These are phyloP conservation scores for Pegoplata infirma DNA, from an alignment of 2,888 invertebrate genomes.

Conservation along the genomic window DNA sequence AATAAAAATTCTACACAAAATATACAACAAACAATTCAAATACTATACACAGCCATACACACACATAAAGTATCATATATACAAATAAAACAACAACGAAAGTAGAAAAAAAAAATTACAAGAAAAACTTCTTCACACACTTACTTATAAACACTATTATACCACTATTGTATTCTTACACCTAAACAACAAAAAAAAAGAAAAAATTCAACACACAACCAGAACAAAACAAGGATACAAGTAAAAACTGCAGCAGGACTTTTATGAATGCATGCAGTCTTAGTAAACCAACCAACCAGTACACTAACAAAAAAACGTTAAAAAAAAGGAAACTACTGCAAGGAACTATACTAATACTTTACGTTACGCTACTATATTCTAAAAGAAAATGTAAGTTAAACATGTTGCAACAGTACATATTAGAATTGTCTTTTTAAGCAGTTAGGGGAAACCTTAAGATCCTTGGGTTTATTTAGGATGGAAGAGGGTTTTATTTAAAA, in stretches of 20 bases:
- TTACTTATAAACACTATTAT: slow-evolving; percentile 17
- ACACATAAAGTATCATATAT: slow-evolving; percentile 55
- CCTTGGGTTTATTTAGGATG: slow-evolving; percentile 18
- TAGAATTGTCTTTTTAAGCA: slow-evolving; percentile 29
- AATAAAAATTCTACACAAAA: slow-evolving; percentile 10
- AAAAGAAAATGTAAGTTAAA: slow-evolving; percentile 49
- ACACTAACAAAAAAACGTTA: slow-evolving; percentile 35
- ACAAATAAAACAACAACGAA: slow-evolving; percentile 21
- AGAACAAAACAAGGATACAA: slow-evolving; percentile 15
- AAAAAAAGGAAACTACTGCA: slow-evolving; percentile 29
- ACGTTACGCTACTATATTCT: too few species aligned
- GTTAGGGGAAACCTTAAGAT: slow-evolving; percentile 55
- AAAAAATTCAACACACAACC: slow-evolving; percentile 18
- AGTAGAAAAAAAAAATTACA: not conserved
- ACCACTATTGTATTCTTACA: slow-evolving; percentile 30
- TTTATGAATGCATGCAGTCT: slow-evolving; percentile 41
- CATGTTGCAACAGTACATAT: slow-evolving; percentile 43
- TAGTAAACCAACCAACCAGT: slow-evolving; percentile 10
- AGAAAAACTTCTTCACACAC: slow-evolving; percentile 15
- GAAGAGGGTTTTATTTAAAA: not conserved
- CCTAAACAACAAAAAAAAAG: slow-evolving; percentile 34
- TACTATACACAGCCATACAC: too few species aligned
- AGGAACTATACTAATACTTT: too few species aligned
- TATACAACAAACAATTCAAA: slow-evolving; percentile 51
- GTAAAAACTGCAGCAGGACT: slow-evolving; percentile 40